Evolutionary conservation across 2,113 vertebrate species (phyloP), one percentile per base, ranked within the genome.

Genomic region (Rynchops niger): DNA sequence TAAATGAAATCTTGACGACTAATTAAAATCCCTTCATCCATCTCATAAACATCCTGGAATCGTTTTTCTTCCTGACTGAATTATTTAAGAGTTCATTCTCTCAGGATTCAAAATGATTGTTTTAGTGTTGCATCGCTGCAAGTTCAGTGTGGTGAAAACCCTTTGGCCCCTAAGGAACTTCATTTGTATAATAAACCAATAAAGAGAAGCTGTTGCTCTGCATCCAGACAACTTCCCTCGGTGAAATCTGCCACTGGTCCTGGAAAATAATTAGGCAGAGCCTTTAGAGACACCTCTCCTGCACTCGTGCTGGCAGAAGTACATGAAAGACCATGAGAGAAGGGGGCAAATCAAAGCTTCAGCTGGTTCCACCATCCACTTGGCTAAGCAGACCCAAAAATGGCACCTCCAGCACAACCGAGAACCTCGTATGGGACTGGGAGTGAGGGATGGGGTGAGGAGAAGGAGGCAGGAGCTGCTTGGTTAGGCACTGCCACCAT

Each of bases 1-100:
- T 49, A 85, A 93, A 96, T 89, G 86, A 91, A 84, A 88, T 72
- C 71, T 43, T 77, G 66, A 49, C 6, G 15, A 40, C 78, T 96
- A 91, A 97, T 97, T 96, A 93, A 96, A 95, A 97, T 50, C 66
- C 70, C 70, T 95, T 95, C 95, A 91, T 95, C 81, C 93, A 63
- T 85, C 81, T 96, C 86, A 91, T 85, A 94, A 96, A 94, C 81
- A 91, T 49, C 91, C 77, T 73, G 78, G 66, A 87, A 85, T 72
- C 3, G 0, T 50, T 94, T 74, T 86, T 65, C 61, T 93, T 55
- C 9, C 56, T 61, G 76, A 36, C 67, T 95, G 89, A 97, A 93
- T 95, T 80, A 94, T 96, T 94, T 82, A 95, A 77, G 69, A 79
- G 73, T 76, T 70, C 25, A 3, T 80, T 79, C 91, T 89, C 86